Evolutionary conservation across 1,140 invertebrate genomes (phyloP).

Genomic region (Lycorma delicatula): DNA sequence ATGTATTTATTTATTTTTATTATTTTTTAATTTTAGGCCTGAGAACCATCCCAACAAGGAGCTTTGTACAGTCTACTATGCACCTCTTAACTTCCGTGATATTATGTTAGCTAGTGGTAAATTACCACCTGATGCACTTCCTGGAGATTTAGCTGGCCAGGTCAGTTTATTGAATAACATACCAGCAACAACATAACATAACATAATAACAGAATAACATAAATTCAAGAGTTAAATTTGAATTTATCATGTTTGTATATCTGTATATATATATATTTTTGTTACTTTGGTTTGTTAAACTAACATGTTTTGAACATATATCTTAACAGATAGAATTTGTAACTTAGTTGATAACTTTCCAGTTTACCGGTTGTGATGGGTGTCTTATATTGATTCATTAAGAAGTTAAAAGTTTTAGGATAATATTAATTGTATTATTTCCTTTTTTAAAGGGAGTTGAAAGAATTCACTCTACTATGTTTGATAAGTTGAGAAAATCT

Average conservation of each 20-base stretch:
- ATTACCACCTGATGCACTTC: conserved; percentile 87
- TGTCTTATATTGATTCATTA: no score
- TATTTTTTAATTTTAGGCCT: conserved; percentile 33
- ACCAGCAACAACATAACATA: no score
- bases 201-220: neutral
- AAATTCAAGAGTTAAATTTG: neutral
- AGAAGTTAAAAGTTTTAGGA: no score
- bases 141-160: conserved; percentile 66
- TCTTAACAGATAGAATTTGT: no score
- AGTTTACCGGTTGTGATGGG: no score
- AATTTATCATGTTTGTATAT: neutral
- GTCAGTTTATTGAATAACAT: conserved; percentile 20
- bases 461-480: no score
- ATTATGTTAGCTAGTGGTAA: conserved; percentile 96
- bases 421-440: no score
- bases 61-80: conserved; percentile 83
- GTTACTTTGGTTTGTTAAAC: neutral
- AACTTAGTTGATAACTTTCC: no score
- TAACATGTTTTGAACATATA: neutral
- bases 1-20: neutral
- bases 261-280: neutral
- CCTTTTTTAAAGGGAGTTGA: no score
- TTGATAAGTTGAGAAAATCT: no score
- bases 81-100: conserved; percentile 93
- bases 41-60: conserved; percentile 42